phyloP scores from a whole-genome alignment of 2,113 vertebrate genomes.

The Triplophysa dalaica region DNA sequence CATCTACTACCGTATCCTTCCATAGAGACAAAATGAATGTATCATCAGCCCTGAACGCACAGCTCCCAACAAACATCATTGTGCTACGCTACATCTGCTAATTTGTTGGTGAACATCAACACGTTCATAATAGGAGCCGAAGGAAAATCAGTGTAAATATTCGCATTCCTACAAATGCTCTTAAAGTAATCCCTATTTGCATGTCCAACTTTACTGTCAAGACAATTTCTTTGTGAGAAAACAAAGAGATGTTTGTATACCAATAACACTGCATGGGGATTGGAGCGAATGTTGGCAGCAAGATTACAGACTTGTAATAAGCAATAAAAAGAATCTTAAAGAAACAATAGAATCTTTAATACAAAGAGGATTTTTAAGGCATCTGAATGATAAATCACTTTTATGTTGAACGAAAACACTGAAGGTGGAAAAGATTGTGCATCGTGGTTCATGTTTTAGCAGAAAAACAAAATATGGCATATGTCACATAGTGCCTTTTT shows the following conservation, averaged over 20 bases:
- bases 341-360: not conserved
- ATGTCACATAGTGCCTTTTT: not conserved
- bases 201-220: constrained; percentile 42
- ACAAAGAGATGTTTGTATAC: constrained; percentile 8
- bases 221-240: constrained; percentile 46
- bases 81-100: not conserved
- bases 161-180: constrained; percentile 57
- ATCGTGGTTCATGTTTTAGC: not conserved
- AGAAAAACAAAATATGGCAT: not conserved
- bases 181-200: constrained; percentile 56
- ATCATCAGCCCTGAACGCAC: not conserved
- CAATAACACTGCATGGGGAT: not conserved
- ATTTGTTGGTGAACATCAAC: constrained; percentile 2
- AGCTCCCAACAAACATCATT: not conserved
- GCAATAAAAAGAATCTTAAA: not conserved
- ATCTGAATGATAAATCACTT: constrained; percentile 11
- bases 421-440: too few species aligned
- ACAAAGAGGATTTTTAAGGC: not conserved
- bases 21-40: constrained; percentile 7
- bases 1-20: not conserved
- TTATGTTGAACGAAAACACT: not conserved
- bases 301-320: not conserved
- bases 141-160: constrained; percentile 48
- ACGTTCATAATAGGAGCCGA: constrained; percentile 23
- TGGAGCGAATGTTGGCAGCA: not conserved